phyloP scores from a whole-genome alignment of 2,888 invertebrate species.

The Campoplex nolae region DNA sequence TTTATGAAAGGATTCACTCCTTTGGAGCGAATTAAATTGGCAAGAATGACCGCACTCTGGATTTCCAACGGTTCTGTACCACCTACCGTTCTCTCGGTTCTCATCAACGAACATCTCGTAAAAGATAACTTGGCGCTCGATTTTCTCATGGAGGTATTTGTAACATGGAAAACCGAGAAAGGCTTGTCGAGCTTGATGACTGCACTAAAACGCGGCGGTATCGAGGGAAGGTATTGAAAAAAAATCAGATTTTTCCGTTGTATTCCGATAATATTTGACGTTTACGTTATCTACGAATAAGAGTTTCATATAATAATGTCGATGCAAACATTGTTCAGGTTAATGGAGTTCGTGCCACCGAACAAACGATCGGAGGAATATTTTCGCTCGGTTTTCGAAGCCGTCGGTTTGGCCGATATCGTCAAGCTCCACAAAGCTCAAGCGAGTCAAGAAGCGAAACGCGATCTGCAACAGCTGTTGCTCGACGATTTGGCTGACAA shows the following conservation, averaged over 20 bases:
- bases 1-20: conserved; percentile 98
- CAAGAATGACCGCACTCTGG: conserved; percentile 97
- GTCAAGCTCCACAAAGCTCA: conserved; percentile 93
- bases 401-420: conserved; percentile 92
- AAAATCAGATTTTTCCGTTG: background rate
- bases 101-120: conserved; percentile 96
- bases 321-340: conserved; percentile 84
- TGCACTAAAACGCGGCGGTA: conserved; percentile 94
- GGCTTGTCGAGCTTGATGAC: conserved; percentile 94
- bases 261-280: no score
- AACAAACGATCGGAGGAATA: conserved; percentile 97
- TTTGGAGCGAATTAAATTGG: conserved; percentile 95
- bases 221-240: conserved; percentile 86
- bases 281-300: no score
- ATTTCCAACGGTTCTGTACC: conserved; percentile 96
- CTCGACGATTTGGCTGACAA: conserved; percentile 95
- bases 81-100: conserved; percentile 93
- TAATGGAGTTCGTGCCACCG: conserved; percentile 97
- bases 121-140: conserved; percentile 97
- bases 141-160: conserved; percentile 96
- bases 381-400: conserved; percentile 92
- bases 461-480: conserved; percentile 90
- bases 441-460: conserved; percentile 93
- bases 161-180: conserved; percentile 95
- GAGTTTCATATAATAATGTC: background rate